phyloP scores from a whole-genome alignment of 2,888 invertebrate species.

The Apamea sordens region DNA sequence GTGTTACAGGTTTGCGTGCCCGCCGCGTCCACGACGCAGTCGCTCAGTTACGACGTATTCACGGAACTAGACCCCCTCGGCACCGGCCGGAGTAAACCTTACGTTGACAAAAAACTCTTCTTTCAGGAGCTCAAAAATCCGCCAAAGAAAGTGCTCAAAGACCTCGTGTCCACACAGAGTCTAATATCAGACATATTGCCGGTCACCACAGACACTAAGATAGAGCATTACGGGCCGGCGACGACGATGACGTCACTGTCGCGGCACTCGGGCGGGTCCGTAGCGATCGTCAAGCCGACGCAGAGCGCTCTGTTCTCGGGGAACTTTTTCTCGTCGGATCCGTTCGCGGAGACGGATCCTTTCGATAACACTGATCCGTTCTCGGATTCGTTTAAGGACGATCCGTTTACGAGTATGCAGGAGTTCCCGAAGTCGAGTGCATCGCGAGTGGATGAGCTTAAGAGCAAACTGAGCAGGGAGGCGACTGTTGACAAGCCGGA shows the following conservation, averaged over 20 bases:
- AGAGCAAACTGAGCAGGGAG: constrained; percentile 75
- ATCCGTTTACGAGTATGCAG: constrained; percentile 90
- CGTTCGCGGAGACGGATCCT: constrained; percentile 93
- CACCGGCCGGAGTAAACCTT: constrained; percentile 97
- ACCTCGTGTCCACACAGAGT: constrained; percentile 91
- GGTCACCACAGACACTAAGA: constrained; percentile 77
- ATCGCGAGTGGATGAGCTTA: constrained; percentile 76
- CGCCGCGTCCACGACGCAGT: constrained; percentile 80
- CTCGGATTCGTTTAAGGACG: constrained; percentile 91
- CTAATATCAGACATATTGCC: constrained; percentile 82
- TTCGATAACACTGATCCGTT: constrained; percentile 93
- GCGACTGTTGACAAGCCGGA: constrained; percentile 68
- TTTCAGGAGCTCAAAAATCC: constrained; percentile 98
- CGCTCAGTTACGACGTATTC: constrained; percentile 94
- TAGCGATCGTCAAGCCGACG: constrained; percentile 82
- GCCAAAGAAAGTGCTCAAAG: constrained; percentile 97
- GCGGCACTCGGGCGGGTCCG: constrained; percentile 88
- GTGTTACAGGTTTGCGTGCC: constrained; percentile 87
- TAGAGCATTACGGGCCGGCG: constrained; percentile 82
- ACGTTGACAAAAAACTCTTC: constrained; percentile 98
- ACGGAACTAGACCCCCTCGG: constrained; percentile 98
- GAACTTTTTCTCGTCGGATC: constrained; percentile 89
- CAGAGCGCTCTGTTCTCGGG: constrained; percentile 75
- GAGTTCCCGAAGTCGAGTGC: constrained; percentile 81
- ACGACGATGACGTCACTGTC: constrained; percentile 88